These are phyloP conservation scores for Sphaerophoria taeniata DNA, from an alignment of 2,888 invertebrate genomes.

Conservation along the genomic window DNA sequence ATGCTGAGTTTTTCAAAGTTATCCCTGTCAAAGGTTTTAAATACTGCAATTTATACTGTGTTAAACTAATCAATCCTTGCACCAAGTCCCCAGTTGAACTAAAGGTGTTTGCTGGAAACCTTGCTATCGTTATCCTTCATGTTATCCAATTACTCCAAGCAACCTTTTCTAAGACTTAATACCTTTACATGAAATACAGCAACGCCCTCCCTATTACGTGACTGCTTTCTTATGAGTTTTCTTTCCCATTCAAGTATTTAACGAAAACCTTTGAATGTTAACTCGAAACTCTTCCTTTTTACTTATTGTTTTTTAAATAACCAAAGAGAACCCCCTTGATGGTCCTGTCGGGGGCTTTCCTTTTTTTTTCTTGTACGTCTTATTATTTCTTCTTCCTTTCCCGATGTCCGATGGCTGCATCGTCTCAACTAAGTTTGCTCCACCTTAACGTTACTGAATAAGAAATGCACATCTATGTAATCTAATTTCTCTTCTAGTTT, in stretches of 20 bases:
- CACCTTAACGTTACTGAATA: constrained; percentile 51
- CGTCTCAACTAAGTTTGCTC: constrained; percentile 71
- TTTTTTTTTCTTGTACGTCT: constrained; percentile 5
- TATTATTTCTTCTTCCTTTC: neutral
- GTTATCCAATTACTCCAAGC: constrained; percentile 68
- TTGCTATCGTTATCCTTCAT: neutral
- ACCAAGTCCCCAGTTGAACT: no score
- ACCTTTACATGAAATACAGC: no score
- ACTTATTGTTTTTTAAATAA: neutral
- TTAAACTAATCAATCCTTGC: no score
- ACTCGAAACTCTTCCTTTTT: no score
- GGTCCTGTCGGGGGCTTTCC: constrained; percentile 36
- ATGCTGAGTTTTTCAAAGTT: no score
- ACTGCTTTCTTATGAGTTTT: no score
- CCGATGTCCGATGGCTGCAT: constrained; percentile 68
- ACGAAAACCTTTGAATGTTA: no score
- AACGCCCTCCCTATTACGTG: no score
- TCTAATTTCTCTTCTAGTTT: neutral
- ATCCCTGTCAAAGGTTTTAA: no score
- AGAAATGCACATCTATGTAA: constrained; percentile 20
- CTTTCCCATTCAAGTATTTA: no score
- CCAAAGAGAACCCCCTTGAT: constrained; percentile 64
- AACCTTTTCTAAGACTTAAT: neutral
- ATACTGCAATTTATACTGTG: no score
- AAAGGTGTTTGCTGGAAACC: no score